Base-by-base conservation (phyloP, 1,140 invertebrate genomes). In the Drosophila bifasciata region DNA sequence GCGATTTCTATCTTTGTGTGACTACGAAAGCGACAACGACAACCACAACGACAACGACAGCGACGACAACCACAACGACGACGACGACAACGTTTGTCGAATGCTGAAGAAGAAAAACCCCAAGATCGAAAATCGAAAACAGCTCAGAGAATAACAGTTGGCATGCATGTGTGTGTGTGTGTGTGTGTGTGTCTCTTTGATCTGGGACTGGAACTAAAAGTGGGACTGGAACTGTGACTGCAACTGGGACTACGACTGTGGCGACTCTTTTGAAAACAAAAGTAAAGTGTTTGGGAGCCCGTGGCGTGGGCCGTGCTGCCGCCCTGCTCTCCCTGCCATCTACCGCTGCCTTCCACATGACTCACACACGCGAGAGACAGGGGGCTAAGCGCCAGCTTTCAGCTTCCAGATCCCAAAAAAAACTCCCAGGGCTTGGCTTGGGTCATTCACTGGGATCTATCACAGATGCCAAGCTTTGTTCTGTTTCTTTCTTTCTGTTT, bases 1-100 rank as follows among this genome's bases (percentile, higher is more conserved):
- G 71, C 79, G 83, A 88, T 88, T 88, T 88, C 83, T 88, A 88
- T 88, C 83, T 88, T 73, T 88, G 83, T 88, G 74, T 69, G 74
- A 76, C 74, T 76, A 69, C 73, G 74, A 76, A 76, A 76, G 74
- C 74, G 64, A 68, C 64, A 68, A 67, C 60, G 25, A 36, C 32
- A 36, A 13, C 32, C 41, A 17, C 53, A 23, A 28, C 77, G 66
- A 71, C 74, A 53, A 40, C 72, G 69, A 68, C 76, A 25, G 43
- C 59, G 45, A 55, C n/a, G n/a, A n/a, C n/a, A n/a, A n/a, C n/a
- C n/a, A 71, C 74, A 53, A 40, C 64, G 48, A 63, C 70, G 46
- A 69, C 76, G 40, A 51, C 60, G 51, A 62, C 66, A 50, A 64
- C 70, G 52, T 36, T 72, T 73, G 70, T 73, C 70, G 70, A 73